These are phyloP conservation scores for Lordiphosa mommai DNA, from an alignment of 1,140 invertebrate genomes.

Conservation along the genomic window DNA sequence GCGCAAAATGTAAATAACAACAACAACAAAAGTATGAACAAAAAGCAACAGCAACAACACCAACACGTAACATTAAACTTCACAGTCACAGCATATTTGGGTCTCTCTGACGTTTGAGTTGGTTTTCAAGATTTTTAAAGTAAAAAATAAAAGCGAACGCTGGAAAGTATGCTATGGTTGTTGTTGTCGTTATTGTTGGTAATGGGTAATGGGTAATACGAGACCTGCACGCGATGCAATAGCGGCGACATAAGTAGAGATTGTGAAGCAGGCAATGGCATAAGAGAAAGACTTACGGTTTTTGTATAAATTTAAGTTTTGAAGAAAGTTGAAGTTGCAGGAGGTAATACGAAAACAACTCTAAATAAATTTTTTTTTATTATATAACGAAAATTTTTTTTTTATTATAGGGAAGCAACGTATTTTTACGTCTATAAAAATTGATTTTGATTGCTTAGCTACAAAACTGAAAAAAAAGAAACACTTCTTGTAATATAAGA, in stretches of 20 bases:
- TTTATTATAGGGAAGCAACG: too few relatives aligned
- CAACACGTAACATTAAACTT: conserved; percentile 57
- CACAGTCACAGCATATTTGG: conserved; percentile 54
- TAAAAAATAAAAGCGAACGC: conserved; percentile 18
- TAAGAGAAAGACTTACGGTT: too few relatives aligned
- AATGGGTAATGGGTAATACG: conserved; percentile 48
- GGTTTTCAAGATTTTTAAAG: conserved; percentile 29
- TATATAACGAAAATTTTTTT: too few relatives aligned
- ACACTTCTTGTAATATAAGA: too few relatives aligned
- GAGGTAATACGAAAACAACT: too few relatives aligned
- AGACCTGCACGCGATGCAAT: conserved; percentile 55
- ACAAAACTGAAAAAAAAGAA: too few relatives aligned
- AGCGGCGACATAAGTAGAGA: conserved; percentile 1
- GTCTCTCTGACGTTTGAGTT: conserved; percentile 11
- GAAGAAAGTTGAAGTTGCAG: too few relatives aligned
- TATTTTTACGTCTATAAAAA: too few relatives aligned
- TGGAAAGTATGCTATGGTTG: conserved; percentile 41
- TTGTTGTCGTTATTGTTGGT: conserved; percentile 8
- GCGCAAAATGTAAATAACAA: conserved; percentile 23
- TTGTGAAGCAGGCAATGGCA: neutral
- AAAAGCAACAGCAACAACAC: conserved; percentile 13
- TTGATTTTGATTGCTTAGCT: too few relatives aligned
- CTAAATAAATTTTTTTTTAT: too few relatives aligned
- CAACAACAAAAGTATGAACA: conserved; percentile 5
- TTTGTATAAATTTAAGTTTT: too few relatives aligned